These are phyloP conservation scores for Apostichopus japonicus DNA, from an alignment of 35 echinoderm and acorn worm genomes.

Conservation along the genomic window DNA sequence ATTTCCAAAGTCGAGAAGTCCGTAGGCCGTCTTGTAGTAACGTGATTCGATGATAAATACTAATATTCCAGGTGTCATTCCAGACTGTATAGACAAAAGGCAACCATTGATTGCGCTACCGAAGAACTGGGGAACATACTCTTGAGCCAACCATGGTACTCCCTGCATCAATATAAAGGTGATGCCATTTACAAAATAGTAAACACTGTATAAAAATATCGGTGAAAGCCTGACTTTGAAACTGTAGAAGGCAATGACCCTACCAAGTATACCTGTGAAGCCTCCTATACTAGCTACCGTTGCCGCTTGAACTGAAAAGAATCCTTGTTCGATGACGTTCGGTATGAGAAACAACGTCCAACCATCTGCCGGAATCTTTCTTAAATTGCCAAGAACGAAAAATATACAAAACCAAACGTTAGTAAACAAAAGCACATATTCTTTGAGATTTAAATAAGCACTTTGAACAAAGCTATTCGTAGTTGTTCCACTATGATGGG, in stretches of 20 bases:
- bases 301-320: neutral
- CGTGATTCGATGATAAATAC: neutral
- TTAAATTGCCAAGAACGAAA: conserved; percentile 29
- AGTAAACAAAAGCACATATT: neutral
- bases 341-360: conserved; percentile 55
- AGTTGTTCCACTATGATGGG: neutral
- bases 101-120: conserved; percentile 16
- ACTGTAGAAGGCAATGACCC: neutral
- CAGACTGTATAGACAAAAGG: conserved; percentile 21
- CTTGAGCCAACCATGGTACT: neutral
- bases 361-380: conserved; percentile 49
- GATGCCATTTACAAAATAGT: neutral
- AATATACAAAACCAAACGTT: conserved; percentile 8
- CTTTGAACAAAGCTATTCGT: neutral
- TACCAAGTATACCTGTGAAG: conserved; percentile 15
- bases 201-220: neutral
- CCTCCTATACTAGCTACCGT: conserved; percentile 44
- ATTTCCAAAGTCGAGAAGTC: conserved; percentile 34
- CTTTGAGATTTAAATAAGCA: neutral
- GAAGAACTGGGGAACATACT: neutral
- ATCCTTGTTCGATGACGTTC: neutral
- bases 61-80: conserved; percentile 43
- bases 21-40: conserved; percentile 8
- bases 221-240: conserved; percentile 1
- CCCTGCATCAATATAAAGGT: conserved; percentile 11